A percentile compares a stretch with the other conserved stretches of the same genome.
Conservation (phyloP, 2,113 vertebrate genomes). For the Dromas ardeola region DNA sequence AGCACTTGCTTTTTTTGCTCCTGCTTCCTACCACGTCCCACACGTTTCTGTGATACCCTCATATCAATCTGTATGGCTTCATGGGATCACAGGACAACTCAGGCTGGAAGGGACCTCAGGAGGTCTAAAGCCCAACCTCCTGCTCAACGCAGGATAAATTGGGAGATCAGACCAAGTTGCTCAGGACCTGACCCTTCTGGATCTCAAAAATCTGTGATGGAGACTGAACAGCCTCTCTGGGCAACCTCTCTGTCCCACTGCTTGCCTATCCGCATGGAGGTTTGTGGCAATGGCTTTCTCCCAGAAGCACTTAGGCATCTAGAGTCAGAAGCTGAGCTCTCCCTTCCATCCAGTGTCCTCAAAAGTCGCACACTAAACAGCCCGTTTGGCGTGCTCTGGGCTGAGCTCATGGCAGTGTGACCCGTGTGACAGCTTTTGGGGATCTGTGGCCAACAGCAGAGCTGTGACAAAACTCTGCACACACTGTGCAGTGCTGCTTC, state of each 20-base stretch:
- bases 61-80: background rate
- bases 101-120: background rate
- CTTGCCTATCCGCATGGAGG: accelerated
- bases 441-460: background rate
- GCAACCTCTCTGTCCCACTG: background rate
- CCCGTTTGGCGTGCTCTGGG: background rate
- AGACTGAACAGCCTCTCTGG: background rate
- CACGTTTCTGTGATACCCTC: background rate
- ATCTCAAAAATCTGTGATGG: background rate
- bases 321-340: background rate
- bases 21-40: background rate
- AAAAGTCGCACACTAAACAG: background rate
- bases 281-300: background rate
- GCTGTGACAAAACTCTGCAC: background rate
- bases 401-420: background rate
- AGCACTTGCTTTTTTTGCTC: background rate
- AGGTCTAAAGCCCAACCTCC: background rate
- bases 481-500: background rate
- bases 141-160: background rate
- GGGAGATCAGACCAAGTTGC: background rate
- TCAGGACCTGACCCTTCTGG: background rate
- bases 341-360: background rate
- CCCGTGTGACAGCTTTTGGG: background rate
- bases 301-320: background rate
- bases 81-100: background rate